phyloP scores from a whole-genome alignment of 2,888 invertebrate species.

The Phoenoteleia sp. region DNA sequence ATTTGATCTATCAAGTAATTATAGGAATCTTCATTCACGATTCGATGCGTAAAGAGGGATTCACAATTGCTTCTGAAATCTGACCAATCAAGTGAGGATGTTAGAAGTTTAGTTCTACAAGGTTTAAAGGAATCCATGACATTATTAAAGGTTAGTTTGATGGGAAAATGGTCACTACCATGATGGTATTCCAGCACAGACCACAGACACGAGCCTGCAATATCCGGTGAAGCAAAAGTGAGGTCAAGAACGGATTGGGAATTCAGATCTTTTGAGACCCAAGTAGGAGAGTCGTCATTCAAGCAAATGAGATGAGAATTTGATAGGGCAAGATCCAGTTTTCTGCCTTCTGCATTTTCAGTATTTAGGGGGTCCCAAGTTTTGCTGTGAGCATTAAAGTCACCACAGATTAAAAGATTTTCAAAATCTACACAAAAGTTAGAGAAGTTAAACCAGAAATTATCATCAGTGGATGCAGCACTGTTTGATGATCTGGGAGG shows the following conservation, averaged over 20 bases:
- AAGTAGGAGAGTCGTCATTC: not conserved
- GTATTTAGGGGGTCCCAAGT: not conserved
- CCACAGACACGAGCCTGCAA: not conserved
- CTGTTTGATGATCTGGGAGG: too few species aligned
- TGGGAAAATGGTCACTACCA: not conserved
- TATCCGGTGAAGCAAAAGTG: not conserved
- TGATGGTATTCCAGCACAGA: not conserved
- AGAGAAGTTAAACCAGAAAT: not conserved
- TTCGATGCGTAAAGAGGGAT: too few species aligned
- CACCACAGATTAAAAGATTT: not conserved
- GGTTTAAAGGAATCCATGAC: not conserved
- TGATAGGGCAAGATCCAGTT: not conserved
- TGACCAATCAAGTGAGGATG: too few species aligned
- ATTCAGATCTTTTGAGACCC: not conserved
- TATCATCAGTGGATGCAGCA: too few species aligned
- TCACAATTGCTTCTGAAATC: too few species aligned
- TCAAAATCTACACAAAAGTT: not conserved
- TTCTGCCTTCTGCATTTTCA: constrained; percentile 15
- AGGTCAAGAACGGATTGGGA: not conserved
- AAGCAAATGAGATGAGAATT: not conserved
- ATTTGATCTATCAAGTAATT: not conserved
- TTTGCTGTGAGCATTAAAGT: constrained; percentile 2
- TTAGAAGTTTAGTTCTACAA: constrained; percentile 5
- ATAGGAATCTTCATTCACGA: not conserved
- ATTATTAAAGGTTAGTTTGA: not conserved